Percentiles rank a stretch among this genome's conserved stretches.
These are phyloP conservation scores for Allygus modestus DNA, from an alignment of 2,888 invertebrate genomes.

Conservation along the genomic window DNA sequence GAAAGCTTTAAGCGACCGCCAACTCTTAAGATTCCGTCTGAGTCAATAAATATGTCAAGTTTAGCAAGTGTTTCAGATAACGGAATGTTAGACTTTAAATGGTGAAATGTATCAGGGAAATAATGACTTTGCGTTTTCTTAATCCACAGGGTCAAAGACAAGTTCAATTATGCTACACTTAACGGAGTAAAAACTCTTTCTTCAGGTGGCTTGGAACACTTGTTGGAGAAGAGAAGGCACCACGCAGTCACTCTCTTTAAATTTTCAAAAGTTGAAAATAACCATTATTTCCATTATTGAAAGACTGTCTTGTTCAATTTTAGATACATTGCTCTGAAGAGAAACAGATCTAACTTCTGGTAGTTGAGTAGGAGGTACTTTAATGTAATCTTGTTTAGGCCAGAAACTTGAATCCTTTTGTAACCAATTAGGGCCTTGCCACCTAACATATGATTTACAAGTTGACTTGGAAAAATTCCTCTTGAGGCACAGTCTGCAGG, in stretches of 20 bases:
- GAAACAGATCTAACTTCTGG: too few species aligned
- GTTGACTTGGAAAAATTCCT: not conserved
- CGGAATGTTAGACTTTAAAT: not conserved
- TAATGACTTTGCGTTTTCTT: not conserved
- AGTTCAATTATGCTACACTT: not conserved
- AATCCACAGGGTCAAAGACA: not conserved
- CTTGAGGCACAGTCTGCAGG: constrained; percentile 37
- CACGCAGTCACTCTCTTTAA: not conserved
- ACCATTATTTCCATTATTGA: too few species aligned
- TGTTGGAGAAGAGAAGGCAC: not conserved
- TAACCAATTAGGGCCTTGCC: not conserved
- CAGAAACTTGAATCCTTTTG: not conserved
- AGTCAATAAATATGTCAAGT: constrained; percentile 3
- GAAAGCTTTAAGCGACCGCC: not conserved
- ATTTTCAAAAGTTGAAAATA: too few species aligned
- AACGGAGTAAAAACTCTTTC: not conserved
- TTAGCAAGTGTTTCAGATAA: too few species aligned
- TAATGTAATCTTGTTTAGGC: too few species aligned
- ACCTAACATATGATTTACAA: not conserved
- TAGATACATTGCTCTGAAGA: too few species aligned
- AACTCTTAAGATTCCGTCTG: not conserved
- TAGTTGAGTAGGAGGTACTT: not conserved
- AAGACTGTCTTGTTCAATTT: too few species aligned
- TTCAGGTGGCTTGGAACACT: not conserved
- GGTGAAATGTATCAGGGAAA: too few species aligned